phyloP scores from a whole-genome alignment of 2,797 vertebrate species.

The Coendou prehensilis region DNA sequence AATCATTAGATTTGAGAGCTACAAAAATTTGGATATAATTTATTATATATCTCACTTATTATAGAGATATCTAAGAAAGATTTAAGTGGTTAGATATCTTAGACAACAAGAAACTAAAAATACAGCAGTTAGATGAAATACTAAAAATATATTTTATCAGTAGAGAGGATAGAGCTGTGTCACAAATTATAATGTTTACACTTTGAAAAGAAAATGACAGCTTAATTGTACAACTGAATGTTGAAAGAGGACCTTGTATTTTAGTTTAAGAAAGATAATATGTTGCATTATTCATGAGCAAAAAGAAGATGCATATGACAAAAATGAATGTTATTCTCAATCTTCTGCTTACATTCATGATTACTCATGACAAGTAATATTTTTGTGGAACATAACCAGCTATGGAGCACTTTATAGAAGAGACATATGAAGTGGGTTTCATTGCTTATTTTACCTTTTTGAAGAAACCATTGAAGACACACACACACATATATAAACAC shows the following conservation, averaged over 20 bases:
- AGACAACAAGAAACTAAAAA: background rate
- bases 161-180: background rate
- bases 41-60: background rate
- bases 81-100: background rate
- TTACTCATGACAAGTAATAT: background rate
- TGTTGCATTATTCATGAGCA: background rate
- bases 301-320: background rate
- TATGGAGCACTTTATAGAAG: background rate
- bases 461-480: background rate
- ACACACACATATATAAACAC: background rate
- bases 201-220: background rate
- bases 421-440: background rate
- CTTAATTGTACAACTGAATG: background rate
- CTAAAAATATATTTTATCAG: background rate
- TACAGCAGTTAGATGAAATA: background rate
- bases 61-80: background rate
- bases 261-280: background rate
- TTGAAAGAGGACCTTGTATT: background rate
- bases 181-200: background rate
- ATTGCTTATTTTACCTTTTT: background rate
- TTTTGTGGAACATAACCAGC: background rate
- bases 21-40: background rate
- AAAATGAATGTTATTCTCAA: background rate
- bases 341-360: background rate
- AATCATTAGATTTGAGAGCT: background rate